Percentiles rank a stretch among this genome's conserved stretches.
Evolutionary conservation across 2,888 invertebrate genomes (phyloP).

Genomic region (Heliconius erato): DNA sequence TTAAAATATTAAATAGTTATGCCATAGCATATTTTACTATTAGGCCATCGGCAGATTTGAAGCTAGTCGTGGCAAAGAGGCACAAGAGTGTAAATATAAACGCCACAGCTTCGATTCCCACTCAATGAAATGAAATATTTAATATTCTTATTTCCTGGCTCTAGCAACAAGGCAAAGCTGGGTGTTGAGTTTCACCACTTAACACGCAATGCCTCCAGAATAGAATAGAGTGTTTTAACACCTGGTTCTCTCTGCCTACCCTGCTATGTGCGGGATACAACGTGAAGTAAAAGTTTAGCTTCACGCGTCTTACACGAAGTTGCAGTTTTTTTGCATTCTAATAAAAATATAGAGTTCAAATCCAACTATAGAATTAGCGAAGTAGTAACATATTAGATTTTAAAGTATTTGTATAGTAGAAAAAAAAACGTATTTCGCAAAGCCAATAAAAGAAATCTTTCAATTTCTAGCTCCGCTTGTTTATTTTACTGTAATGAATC

Average conservation of each 20-base stretch:
- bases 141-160: neutral
- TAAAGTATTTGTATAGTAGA: neutral
- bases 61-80: too few relatives aligned
- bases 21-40: too few relatives aligned
- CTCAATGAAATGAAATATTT: neutral
- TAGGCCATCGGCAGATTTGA: too few relatives aligned
- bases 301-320: too few relatives aligned
- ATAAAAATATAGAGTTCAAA: too few relatives aligned
- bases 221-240: neutral
- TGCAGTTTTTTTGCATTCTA: too few relatives aligned
- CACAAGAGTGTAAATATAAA: too few relatives aligned
- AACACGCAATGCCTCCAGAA: neutral
- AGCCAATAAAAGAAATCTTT: neutral
- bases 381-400: neutral
- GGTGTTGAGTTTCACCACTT: neutral
- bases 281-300: too few relatives aligned
- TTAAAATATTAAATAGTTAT: too few relatives aligned
- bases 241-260: neutral
- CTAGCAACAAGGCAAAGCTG: neutral
- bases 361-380: too few relatives aligned
- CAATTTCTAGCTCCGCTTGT: neutral
- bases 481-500: conserved; percentile 24
- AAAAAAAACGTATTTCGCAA: neutral
- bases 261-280: too few relatives aligned
- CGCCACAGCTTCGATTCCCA: too few relatives aligned